Evolutionary conservation across 2,888 invertebrate species (phyloP).

Genomic region (Ophraella communa): DNA sequence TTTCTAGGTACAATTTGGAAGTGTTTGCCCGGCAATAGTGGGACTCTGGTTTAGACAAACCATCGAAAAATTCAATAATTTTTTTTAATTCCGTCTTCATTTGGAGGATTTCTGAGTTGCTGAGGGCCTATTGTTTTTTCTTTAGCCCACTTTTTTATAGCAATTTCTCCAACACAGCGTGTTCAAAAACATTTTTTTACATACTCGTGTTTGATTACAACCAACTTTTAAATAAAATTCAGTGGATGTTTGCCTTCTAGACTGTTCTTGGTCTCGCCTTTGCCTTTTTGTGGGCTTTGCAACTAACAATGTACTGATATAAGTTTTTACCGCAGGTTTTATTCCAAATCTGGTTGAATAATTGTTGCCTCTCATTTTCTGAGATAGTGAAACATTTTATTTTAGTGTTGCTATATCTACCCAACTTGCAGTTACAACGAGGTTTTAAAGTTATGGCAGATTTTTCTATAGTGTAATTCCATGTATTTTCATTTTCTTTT

Average conservation of each 20-base stretch:
- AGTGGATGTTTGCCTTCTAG: conserved; percentile 23
- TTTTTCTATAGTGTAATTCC: no score
- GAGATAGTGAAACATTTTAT: conserved; percentile 21
- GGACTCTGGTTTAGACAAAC: conserved; percentile 1
- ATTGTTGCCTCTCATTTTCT: conserved; percentile 20
- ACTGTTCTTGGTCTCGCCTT: conserved; percentile 23
- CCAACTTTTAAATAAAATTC: conserved; percentile 29
- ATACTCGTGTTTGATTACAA: conserved; percentile 24
- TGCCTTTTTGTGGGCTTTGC: conserved; percentile 26
- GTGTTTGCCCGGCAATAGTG: conserved; percentile 4
- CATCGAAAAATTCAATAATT: neutral
- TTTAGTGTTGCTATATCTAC: no score
- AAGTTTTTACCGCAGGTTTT: conserved; percentile 5
- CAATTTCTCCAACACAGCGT: conserved; percentile 4
- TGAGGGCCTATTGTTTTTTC: neutral
- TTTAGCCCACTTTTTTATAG: conserved; percentile 1
- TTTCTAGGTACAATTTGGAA: conserved; percentile 13
- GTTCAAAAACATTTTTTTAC: conserved; percentile 29
- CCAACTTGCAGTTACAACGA: no score
- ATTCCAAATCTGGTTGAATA: conserved; percentile 13
- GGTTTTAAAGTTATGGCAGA: no score
- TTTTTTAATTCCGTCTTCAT: conserved; percentile 5
- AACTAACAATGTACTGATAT: no score
- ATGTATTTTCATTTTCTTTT: no score
- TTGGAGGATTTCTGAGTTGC: no score